Base-by-base conservation (phyloP, 2,888 invertebrate genomes). In the Zaprionus obscuricornis region DNA sequence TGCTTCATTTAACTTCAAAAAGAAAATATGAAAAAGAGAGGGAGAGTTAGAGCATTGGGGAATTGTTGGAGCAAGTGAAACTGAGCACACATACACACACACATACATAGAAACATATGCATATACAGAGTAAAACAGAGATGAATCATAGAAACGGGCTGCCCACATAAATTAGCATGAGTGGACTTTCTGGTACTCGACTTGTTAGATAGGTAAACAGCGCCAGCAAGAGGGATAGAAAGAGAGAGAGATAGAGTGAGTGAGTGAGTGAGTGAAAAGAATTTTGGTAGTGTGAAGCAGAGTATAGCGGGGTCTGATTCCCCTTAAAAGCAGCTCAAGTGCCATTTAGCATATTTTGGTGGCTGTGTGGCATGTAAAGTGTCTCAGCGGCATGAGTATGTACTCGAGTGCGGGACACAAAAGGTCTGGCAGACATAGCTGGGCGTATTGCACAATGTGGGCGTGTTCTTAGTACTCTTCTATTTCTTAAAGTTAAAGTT, bases 311-410 rank as follows among this genome's bases (percentile, higher is more conserved):
- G 13, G 33, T 13, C 14, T 26, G 42, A 27, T 22, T 39, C 34
- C 39, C 40, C 46, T 56, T 24, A 36, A 49, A 55, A 43, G 50
- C 62, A 52, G 22, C 73, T 66, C 66, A 81, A 84, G 70, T 64
- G 57, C 58, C 82, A 77, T 77, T 82, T 85, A 68, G 65, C 82
- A 82, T 84, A 68, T 78, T 74, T 81, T 59, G 47, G 57, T 54
- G 60, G 51, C 46, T 40, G 55, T 3, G 39, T 56, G 43, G 57
- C 49, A 57, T 50, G 42, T 65, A 29, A 51, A 59, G 62, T 51
- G 57, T 27, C 42, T 29, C 3, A 47, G 65, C 37, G 49, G 52
- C 66, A 70, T 52, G 47, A 31, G 57, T 34, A 40, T 5, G 16
- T 6, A 42, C 40, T 49, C 42, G 54, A 14, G 24, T 43, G 43